Conservation (phyloP, 1,140 invertebrate species). For the Euura saliciscinereae region DNA sequence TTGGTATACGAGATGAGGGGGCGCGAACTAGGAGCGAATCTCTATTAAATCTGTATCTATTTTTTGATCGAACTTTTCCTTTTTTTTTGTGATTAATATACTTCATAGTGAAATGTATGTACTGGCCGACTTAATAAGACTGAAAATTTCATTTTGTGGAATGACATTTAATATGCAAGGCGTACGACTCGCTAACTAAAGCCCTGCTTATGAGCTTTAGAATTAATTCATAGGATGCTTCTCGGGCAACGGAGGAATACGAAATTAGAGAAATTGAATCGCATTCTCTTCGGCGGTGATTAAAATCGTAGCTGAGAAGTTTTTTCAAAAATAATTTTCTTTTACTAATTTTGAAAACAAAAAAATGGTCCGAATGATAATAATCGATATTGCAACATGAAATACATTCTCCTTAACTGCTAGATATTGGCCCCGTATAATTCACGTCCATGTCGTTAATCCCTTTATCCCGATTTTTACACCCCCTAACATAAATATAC, state of each 20-base stretch:
- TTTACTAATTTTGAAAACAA: too few relatives aligned
- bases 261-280: constrained; percentile 13
- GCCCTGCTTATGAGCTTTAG: constrained; percentile 7
- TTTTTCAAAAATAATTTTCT: too few relatives aligned
- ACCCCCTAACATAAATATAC: background rate
- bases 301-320: background rate
- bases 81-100: too few relatives aligned
- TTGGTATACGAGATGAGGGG: constrained; percentile 2
- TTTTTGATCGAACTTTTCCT: background rate
- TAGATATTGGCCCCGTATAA: too few relatives aligned
- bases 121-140: too few relatives aligned
- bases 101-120: background rate
- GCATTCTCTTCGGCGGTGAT: background rate
- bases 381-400: too few relatives aligned
- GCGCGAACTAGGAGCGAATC: constrained; percentile 24
- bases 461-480: too few relatives aligned
- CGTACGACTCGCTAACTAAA: background rate
- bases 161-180: background rate
- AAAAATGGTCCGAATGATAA: too few relatives aligned
- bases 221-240: constrained; percentile 15
- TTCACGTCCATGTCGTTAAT: too few relatives aligned
- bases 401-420: too few relatives aligned
- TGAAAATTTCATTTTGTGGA: too few relatives aligned
- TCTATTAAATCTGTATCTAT: constrained; percentile 43
- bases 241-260: constrained; percentile 1